Conservation (phyloP, 2,888 invertebrate species). For the Dryobotodes eremita region DNA sequence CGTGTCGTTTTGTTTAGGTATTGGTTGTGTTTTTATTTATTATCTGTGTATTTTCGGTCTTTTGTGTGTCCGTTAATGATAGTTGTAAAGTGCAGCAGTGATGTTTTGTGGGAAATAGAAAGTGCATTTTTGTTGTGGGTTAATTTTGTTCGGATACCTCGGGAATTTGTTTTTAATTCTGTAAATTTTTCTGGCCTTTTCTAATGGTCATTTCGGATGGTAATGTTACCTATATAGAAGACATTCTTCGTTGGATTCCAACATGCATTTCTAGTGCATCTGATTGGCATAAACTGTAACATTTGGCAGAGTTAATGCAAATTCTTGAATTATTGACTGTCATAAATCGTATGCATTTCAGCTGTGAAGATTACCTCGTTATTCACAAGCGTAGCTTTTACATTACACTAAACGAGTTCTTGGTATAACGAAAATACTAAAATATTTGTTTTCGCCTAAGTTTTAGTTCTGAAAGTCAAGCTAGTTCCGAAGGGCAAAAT, state of each 20-base stretch:
- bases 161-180: no score
- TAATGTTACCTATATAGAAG: neutral
- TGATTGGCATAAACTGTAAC: neutral
- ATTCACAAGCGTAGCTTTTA: conserved; percentile 10
- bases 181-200: neutral
- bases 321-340: conserved; percentile 2
- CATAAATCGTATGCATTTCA: conserved; percentile 13
- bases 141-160: neutral
- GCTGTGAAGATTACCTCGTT: neutral
- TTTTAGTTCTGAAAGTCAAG: neutral
- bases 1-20: conserved; percentile 69
- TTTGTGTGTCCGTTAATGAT: conserved; percentile 17
- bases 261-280: neutral
- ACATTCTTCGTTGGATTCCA: neutral
- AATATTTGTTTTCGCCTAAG: neutral
- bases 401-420: neutral
- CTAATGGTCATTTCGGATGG: neutral
- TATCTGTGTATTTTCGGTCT: neutral
- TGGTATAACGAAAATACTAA: neutral
- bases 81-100: conserved; percentile 8
- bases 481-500: neutral
- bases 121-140: neutral
- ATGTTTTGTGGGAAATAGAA: neutral
- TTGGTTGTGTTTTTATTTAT: conserved; percentile 28
- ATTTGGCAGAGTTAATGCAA: neutral